A percentile compares a stretch with the other conserved stretches of the same genome.
Conservation (phyloP, 2,797 vertebrate species). For the Chiloscyllium punctatum region DNA sequence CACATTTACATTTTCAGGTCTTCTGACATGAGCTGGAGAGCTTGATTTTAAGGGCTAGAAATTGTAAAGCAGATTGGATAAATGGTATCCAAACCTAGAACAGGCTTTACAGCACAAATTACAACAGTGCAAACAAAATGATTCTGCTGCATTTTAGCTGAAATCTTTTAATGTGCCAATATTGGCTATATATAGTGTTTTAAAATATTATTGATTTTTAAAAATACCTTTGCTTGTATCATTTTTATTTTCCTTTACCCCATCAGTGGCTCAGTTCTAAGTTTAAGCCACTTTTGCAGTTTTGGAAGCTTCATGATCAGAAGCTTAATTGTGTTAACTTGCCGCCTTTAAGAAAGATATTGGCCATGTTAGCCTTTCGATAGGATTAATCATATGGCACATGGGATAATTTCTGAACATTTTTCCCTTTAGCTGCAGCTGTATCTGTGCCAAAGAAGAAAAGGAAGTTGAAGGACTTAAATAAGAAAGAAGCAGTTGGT, state of each 20-base stretch:
- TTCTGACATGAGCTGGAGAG: neutral
- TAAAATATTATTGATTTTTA: neutral
- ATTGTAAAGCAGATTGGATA: neutral
- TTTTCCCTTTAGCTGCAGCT: constrained; percentile 52
- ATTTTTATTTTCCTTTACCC: neutral
- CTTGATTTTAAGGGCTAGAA: neutral
- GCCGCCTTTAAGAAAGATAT: too few species aligned
- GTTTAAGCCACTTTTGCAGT: neutral
- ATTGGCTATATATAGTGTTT: neutral
- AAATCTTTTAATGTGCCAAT: neutral
- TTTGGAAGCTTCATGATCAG: neutral
- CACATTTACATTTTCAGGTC: too few species aligned
- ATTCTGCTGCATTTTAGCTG: neutral
- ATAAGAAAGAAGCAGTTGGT: constrained; percentile 87
- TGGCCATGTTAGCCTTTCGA: neutral
- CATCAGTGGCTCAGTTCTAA: neutral
- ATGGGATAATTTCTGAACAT: neutral
- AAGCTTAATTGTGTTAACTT: neutral
- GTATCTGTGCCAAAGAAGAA: constrained; percentile 94
- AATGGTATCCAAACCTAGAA: neutral
- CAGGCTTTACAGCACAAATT: neutral
- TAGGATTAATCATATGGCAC: too few species aligned
- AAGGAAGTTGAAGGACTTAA: constrained; percentile 89
- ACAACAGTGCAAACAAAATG: neutral
- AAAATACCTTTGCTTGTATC: neutral